A percentile compares a stretch with the other conserved stretches of the same genome.
These are phyloP conservation scores for Torymus texanus DNA, from an alignment of 2,888 invertebrate species.

Conservation along the genomic window DNA sequence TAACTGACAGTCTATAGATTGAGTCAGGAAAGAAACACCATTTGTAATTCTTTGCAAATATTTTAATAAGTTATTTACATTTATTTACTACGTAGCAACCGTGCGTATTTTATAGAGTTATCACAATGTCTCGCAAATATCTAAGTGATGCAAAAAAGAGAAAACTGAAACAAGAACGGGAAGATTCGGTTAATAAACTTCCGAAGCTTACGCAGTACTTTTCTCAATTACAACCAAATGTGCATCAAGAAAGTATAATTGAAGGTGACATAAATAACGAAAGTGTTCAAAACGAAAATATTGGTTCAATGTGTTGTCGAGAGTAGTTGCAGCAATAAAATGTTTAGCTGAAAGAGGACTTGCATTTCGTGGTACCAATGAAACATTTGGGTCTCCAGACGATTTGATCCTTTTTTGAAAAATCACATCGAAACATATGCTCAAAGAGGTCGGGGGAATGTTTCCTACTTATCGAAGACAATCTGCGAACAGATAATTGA, in stretches of 20 bases:
- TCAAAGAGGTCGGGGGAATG: conserved; percentile 45
- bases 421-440: conserved; percentile 45
- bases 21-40: too few species aligned
- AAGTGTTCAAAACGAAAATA: conserved; percentile 1
- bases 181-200: not conserved
- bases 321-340: conserved; percentile 2
- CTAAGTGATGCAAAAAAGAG: not conserved
- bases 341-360: conserved; percentile 47
- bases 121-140: not conserved
- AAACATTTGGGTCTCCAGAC: conserved; percentile 46
- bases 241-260: not conserved
- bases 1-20: too few species aligned
- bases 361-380: conserved; percentile 52
- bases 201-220: not conserved
- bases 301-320: conserved; percentile 34
- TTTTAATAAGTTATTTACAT: too few species aligned
- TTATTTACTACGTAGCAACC: too few species aligned
- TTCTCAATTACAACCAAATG: not conserved
- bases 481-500: conserved; percentile 39
- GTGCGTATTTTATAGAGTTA: too few species aligned
- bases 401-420: conserved; percentile 63
- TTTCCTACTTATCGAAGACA: conserved; percentile 56
- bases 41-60: too few species aligned
- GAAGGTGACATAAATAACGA: too few species aligned
- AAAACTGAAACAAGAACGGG: not conserved